phyloP scores from a whole-genome alignment of 1,140 invertebrate genomes.

The Pseudomyrmex dendroicus region DNA sequence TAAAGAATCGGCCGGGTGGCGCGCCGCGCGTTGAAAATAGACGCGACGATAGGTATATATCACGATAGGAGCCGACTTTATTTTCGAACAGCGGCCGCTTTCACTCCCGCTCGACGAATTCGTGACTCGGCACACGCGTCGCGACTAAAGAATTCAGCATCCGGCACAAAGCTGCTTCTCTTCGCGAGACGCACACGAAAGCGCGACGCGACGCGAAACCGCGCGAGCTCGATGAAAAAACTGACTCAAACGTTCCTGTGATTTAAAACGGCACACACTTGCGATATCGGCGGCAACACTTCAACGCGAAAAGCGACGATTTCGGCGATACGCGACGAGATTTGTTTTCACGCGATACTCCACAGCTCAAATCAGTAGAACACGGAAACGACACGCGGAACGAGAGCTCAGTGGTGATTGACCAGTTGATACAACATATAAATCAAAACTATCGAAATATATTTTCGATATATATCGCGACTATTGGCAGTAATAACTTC shows the following conservation, averaged over 20 bases:
- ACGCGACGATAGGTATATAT: constrained; percentile 15
- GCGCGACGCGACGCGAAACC: background rate
- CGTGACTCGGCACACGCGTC: constrained; percentile 66
- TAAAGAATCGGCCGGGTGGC: background rate
- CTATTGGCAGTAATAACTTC: background rate
- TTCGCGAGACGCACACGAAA: background rate
- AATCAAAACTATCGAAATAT: background rate
- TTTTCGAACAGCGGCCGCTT: constrained; percentile 58
- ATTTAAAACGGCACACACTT: too few relatives aligned
- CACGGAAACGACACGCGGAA: background rate
- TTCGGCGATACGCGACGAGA: background rate
- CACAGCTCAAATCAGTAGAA: too few relatives aligned
- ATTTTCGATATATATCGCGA: too few relatives aligned
- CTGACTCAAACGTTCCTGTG: background rate
- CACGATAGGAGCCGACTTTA: constrained; percentile 43
- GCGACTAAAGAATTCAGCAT: constrained; percentile 48
- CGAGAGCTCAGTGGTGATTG: background rate
- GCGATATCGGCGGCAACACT: background rate
- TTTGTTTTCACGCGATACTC: too few relatives aligned
- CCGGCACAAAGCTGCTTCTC: constrained; percentile 5
- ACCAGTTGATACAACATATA: background rate
- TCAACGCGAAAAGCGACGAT: background rate
- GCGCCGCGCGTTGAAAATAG: constrained; percentile 57
- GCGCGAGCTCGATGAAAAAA: too few relatives aligned
- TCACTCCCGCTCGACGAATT: constrained; percentile 48